phyloP scores from a whole-genome alignment of 2,113 vertebrate genomes.

The Alligator sinensis region DNA sequence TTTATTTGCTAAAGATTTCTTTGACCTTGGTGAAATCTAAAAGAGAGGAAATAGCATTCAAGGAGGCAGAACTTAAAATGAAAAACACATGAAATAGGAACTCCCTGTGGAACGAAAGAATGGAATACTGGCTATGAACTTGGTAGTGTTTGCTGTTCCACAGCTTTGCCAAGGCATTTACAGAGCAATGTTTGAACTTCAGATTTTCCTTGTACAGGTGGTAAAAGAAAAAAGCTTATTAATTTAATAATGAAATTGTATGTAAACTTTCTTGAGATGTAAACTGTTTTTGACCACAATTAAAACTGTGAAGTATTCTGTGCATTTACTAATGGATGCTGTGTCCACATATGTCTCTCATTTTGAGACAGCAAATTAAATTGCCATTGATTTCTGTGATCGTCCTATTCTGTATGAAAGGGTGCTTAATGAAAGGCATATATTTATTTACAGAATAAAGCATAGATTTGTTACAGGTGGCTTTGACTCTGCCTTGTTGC shows the following conservation, averaged over 20 bases:
- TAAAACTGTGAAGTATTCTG: background rate
- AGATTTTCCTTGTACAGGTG: background rate
- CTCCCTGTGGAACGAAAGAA: slow-evolving; percentile 65
- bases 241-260: background rate
- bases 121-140: slow-evolving; percentile 55
- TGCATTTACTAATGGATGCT: slow-evolving; percentile 15
- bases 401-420: background rate
- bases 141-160: slow-evolving; percentile 43
- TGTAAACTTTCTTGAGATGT: background rate
- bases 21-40: slow-evolving; percentile 76
- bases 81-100: slow-evolving; percentile 78
- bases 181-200: slow-evolving; percentile 34
- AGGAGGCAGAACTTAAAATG: slow-evolving; percentile 78
- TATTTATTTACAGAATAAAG: slow-evolving; percentile 56
- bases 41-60: slow-evolving; percentile 77
- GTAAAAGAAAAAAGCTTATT: background rate
- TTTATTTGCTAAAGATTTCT: slow-evolving; percentile 76
- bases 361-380: slow-evolving; percentile 65
- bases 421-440: slow-evolving; percentile 26
- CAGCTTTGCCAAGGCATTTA: slow-evolving; percentile 38
- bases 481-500: slow-evolving; percentile 19
- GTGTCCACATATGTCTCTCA: slow-evolving; percentile 49
- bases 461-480: slow-evolving; percentile 47
- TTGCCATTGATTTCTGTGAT: slow-evolving; percentile 31
- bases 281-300: slow-evolving; percentile 27